These are phyloP conservation scores for Buceros bicornis DNA, from an alignment of 2,797 vertebrate species.

Conservation along the genomic window DNA sequence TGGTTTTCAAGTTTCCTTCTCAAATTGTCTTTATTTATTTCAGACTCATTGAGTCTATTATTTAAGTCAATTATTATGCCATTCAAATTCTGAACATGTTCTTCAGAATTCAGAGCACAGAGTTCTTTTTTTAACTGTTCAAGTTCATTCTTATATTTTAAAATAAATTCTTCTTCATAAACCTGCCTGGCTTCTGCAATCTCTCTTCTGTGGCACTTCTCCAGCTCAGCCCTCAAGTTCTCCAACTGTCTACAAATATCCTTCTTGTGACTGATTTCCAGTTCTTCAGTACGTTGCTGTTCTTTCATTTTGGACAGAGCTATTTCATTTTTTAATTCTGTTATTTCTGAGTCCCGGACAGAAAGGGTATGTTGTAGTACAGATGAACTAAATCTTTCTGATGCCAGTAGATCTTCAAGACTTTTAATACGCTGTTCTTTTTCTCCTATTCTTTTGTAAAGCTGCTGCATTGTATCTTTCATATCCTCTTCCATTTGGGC, in stretches of 20 bases:
- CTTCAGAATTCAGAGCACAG: constrained; percentile 28
- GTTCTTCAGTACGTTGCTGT: not conserved
- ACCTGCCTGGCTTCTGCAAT: not conserved
- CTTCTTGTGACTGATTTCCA: not conserved
- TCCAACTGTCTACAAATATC: constrained; percentile 31
- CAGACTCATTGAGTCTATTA: constrained; percentile 36
- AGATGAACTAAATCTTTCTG: constrained; percentile 44
- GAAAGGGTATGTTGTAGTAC: constrained; percentile 57
- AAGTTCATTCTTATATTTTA: constrained; percentile 50
- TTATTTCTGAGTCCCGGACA: constrained; percentile 43
- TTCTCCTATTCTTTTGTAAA: constrained; percentile 25
- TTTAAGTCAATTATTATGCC: constrained; percentile 56
- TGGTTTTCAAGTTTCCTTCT: constrained; percentile 79
- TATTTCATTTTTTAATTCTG: constrained; percentile 39
- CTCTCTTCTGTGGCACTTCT: constrained; percentile 72
- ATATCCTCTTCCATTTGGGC: constrained; percentile 36
- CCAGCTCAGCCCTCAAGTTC: constrained; percentile 77
- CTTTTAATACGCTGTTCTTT: constrained; percentile 58
- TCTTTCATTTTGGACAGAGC: not conserved
- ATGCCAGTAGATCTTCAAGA: constrained; percentile 57
- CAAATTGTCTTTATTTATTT: constrained; percentile 36
- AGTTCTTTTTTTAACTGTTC: constrained; percentile 44
- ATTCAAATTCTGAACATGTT: constrained; percentile 50
- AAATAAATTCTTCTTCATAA: constrained; percentile 33
- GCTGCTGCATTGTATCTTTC: constrained; percentile 27